Evolutionary conservation across 2,113 vertebrate genomes (phyloP).

Genomic region (Sander vitreus): DNA sequence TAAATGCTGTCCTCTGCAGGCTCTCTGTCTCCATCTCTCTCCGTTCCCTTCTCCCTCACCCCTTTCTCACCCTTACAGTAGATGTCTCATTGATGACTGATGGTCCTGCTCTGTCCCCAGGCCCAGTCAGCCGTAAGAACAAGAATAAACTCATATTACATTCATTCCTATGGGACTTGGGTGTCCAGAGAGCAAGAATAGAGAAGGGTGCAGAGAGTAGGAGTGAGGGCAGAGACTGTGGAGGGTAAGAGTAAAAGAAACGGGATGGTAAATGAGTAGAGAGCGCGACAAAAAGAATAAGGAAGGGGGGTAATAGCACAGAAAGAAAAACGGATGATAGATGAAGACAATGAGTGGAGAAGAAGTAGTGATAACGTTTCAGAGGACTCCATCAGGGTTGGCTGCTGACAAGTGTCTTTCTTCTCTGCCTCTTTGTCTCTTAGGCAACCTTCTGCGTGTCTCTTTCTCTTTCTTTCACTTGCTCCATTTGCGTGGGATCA

Average conservation of each 20-base stretch:
- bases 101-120: conserved; percentile 34
- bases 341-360: conserved; percentile 8
- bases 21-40: conserved; percentile 44
- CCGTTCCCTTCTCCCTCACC: conserved; percentile 37
- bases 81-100: conserved; percentile 56
- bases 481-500: conserved; percentile 3
- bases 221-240: conserved; percentile 20
- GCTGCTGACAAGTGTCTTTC: conserved; percentile 15
- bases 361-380: conserved; percentile 19
- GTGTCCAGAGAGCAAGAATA: conserved; percentile 20
- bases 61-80: conserved; percentile 38
- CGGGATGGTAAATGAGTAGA: conserved; percentile 22
- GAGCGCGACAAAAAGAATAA: background rate
- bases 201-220: background rate
- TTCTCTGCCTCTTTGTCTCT: background rate
- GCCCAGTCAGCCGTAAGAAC: conserved; percentile 54
- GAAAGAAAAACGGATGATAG: background rate
- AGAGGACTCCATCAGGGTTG: conserved; percentile 14
- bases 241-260: conserved; percentile 48
- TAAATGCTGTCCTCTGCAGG: conserved; percentile 57
- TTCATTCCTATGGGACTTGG: conserved; percentile 47
- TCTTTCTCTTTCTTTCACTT: background rate
- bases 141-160: conserved; percentile 58
- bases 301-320: background rate
- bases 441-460: background rate